These are phyloP conservation scores for Clanis bilineata DNA, from an alignment of 2,888 invertebrate genomes.

Conservation along the genomic window DNA sequence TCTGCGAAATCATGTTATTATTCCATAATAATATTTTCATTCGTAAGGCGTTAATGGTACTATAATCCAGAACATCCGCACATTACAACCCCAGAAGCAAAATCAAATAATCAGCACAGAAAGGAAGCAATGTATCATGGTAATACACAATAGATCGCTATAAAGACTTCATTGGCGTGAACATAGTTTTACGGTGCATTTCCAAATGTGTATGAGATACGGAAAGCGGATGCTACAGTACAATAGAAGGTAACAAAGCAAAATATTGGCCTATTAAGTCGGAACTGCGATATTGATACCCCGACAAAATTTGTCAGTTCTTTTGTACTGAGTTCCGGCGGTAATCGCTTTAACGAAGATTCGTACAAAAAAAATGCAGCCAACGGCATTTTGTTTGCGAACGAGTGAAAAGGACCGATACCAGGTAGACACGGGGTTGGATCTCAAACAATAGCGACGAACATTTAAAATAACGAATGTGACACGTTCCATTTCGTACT, in stretches of 20 bases:
- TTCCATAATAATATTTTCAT: not conserved
- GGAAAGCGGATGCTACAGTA: slow-evolving; percentile 57
- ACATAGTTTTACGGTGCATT: slow-evolving; percentile 35
- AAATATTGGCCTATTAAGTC: slow-evolving; percentile 74
- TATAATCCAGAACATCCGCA: slow-evolving; percentile 69
- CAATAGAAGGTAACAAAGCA: slow-evolving; percentile 68
- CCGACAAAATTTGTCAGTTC: slow-evolving; percentile 64
- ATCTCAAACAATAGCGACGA: slow-evolving; percentile 52
- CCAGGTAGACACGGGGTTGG: slow-evolving; percentile 72
- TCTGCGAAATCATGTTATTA: no score
- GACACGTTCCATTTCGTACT: slow-evolving; percentile 54
- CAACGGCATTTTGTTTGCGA: slow-evolving; percentile 56
- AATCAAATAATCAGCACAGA: slow-evolving; percentile 67
- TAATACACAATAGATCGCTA: slow-evolving; percentile 43
- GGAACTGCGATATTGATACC: slow-evolving; percentile 77
- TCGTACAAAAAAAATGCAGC: slow-evolving; percentile 56
- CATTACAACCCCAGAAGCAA: slow-evolving; percentile 52
- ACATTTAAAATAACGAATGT: slow-evolving; percentile 51
- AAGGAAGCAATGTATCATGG: slow-evolving; percentile 61
- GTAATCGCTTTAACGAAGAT: slow-evolving; percentile 67
- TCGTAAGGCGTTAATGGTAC: slow-evolving; percentile 3
- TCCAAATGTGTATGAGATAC: slow-evolving; percentile 17
- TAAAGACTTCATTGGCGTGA: slow-evolving; percentile 24
- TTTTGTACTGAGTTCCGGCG: slow-evolving; percentile 74
- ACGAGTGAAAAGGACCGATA: slow-evolving; percentile 59